phyloP scores from a whole-genome alignment of 2,888 invertebrate species.

The Drosophila formosana region DNA sequence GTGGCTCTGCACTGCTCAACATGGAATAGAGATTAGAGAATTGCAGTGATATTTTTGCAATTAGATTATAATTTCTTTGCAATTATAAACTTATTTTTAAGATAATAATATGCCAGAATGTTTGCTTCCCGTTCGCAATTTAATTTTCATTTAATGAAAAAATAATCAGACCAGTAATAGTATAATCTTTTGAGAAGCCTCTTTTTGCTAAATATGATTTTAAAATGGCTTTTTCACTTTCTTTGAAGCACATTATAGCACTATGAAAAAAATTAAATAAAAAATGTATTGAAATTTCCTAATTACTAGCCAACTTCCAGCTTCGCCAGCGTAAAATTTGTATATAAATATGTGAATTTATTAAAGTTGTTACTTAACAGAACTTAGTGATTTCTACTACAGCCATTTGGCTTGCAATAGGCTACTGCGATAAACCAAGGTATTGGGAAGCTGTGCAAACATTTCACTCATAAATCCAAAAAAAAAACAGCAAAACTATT shows the following conservation, averaged over 20 bases:
- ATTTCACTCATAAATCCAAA: too few relatives aligned
- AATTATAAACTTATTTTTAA: background rate
- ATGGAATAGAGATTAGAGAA: background rate
- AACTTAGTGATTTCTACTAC: too few relatives aligned
- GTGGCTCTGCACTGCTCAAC: constrained; percentile 29
- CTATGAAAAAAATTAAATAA: background rate
- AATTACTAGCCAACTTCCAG: too few relatives aligned
- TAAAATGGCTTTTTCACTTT: background rate
- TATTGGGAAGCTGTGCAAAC: too few relatives aligned
- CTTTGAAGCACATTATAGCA: background rate
- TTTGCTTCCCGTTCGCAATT: background rate
- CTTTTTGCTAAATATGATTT: background rate
- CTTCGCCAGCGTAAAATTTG: too few relatives aligned
- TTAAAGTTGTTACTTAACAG: too few relatives aligned
- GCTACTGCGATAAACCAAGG: too few relatives aligned
- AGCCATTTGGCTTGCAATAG: too few relatives aligned
- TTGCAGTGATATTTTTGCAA: background rate
- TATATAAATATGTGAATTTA: too few relatives aligned
- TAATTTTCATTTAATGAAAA: background rate
- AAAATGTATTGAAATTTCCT: too few relatives aligned
- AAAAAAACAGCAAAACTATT: too few relatives aligned
- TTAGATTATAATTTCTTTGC: constrained; percentile 2
- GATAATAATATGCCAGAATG: background rate
- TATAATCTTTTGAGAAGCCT: background rate
- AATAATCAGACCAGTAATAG: background rate